A percentile compares a stretch with the other conserved stretches of the same genome.
Evolutionary conservation across 2,888 invertebrate genomes (phyloP).

Genomic region (Pollenia amentaria): DNA sequence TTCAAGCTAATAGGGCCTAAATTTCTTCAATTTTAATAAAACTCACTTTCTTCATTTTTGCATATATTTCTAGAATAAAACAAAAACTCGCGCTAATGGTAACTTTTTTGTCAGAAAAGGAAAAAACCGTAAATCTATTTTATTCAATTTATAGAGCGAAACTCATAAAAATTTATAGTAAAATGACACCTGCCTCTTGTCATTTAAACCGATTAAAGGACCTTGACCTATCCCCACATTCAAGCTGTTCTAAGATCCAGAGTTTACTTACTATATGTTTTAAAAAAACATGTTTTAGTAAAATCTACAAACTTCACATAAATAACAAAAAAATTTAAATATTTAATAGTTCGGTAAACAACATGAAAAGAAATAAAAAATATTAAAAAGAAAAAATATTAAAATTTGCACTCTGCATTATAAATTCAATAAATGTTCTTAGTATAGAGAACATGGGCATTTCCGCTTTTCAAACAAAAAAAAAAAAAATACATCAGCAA

Average conservation of each 20-base stretch:
- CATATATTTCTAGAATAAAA: no score
- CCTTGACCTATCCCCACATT: conserved; percentile 33
- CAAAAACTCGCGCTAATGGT: not conserved
- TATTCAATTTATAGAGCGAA: no score
- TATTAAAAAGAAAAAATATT: conserved; percentile 10
- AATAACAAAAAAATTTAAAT: conserved; percentile 13
- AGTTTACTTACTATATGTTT: conserved; percentile 27
- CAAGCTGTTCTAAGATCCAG: not conserved
- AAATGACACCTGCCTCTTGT: not conserved
- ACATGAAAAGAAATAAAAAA: not conserved
- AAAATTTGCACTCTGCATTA: conserved; percentile 62
- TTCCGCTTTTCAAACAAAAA: conserved; percentile 66
- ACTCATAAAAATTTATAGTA: not conserved
- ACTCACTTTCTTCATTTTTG: no score
- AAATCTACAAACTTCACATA: conserved; percentile 8
- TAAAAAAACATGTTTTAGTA: not conserved
- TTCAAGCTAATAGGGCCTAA: no score
- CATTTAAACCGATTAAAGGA: not conserved
- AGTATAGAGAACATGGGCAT: conserved; percentile 60
- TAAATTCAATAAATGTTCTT: conserved; percentile 71
- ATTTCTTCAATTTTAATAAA: no score
- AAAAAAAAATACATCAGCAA: not conserved
- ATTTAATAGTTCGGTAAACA: conserved; percentile 23
- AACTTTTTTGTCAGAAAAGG: not conserved
- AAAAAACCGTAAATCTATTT: not conserved